Evolutionary conservation across 2,113 vertebrate species (phyloP), one percentile per base, ranked within the genome.

Genomic region (Antidorcas marsupialis): DNA sequence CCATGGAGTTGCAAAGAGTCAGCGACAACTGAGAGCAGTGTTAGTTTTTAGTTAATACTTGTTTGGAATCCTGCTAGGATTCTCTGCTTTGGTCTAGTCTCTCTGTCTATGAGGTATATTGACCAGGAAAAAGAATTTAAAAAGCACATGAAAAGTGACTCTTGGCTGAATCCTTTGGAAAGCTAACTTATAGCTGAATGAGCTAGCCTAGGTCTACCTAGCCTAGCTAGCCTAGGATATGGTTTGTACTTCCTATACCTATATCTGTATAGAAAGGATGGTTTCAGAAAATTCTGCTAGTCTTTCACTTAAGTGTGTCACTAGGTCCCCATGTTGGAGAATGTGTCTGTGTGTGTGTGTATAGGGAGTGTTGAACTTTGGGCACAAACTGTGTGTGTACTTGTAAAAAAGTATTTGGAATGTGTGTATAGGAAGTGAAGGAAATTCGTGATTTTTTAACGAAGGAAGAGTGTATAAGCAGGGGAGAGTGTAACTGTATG

Each of bases 231-330:
- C 14, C 60, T 62, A 62, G 67, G 81, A 47, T 91, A 79, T 97
- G 74, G 93, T 59, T 36, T 93, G 89, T 6, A 27, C 86, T 95
- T 94, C 83, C 30, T 82, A 59, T 62, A 79, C n/a, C 43, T 62
- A 27, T 23, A 28, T 71, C 45, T 93, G 7, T 84, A 30, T 71
- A 84, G 81, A 87, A 92, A 91, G 60, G 76, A 87, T 2, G 17
- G 17, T n/a, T 95, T 93, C 55, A 74, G 57, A 76, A 96, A 92
- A 45, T 62, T 87, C 59, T 64, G 71, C 81, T 86, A 67, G 55
- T 95, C 92, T 93, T 89, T 55, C 33, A 60, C 52, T 96, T 95
- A 84, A 79, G 39, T 30, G 27, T 97, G 67, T 98, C 97, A 95
- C 12, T 19, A 84, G 27, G 67, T 17, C 17, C 55, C 50, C 76